These are phyloP conservation scores for Entomobrya proxima DNA, from an alignment of 2,888 invertebrate genomes.

Conservation along the genomic window DNA sequence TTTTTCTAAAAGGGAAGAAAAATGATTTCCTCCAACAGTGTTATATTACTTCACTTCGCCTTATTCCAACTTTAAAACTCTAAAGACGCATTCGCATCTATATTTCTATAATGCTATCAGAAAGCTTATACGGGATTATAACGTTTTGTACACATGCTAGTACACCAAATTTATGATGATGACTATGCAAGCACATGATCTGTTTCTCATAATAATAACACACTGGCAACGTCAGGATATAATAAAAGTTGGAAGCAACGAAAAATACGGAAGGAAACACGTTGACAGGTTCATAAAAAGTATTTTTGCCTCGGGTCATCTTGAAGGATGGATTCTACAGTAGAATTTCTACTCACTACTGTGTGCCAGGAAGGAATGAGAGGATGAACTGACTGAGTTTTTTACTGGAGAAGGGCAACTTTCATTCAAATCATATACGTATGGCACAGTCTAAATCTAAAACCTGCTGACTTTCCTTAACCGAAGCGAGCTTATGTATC, in stretches of 20 bases:
- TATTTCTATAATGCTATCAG: too few species aligned
- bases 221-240: neutral
- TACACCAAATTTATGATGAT: too few species aligned
- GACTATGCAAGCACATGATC: neutral
- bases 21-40: neutral
- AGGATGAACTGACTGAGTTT: neutral
- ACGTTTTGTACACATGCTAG: too few species aligned
- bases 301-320: slow-evolving; percentile 50
- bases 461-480: neutral
- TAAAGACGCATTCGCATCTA: too few species aligned
- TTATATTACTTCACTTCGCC: too few species aligned
- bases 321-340: slow-evolving; percentile 20
- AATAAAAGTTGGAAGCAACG: neutral
- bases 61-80: too few species aligned
- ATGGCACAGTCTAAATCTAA: too few species aligned
- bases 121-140: neutral
- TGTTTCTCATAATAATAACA: neutral
- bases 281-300: slow-evolving; percentile 56
- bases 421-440: neutral
- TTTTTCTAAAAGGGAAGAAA: neutral
- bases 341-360: neutral
- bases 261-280: slow-evolving; percentile 36
- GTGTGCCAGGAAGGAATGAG: neutral
- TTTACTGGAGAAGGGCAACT: neutral
- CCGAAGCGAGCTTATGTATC: neutral